Evolutionary conservation across 2,888 invertebrate species (phyloP).

Genomic region (Oscheius sp.): DNA sequence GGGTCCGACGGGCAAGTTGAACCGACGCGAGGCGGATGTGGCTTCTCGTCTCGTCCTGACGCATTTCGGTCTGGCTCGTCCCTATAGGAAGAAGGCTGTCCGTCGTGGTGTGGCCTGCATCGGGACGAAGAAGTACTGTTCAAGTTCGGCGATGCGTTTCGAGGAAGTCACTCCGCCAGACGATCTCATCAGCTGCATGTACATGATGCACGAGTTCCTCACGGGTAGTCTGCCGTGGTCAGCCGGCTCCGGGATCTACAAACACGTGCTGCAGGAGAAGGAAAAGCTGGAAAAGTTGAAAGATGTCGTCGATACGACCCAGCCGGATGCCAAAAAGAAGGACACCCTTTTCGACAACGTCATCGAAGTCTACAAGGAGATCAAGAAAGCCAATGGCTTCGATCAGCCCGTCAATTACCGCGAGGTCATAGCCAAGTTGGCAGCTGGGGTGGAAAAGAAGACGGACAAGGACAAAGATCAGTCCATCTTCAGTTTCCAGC

Average conservation of each 20-base stretch:
- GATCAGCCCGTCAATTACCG: conserved; percentile 9
- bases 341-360: background rate
- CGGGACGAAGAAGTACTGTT: conserved; percentile 3
- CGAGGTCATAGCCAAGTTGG: background rate
- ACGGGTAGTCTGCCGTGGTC: background rate
- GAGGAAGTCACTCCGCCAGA: conserved; percentile 1
- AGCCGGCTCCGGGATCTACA: background rate
- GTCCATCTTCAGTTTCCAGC: conserved; percentile 5
- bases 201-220: conserved; percentile 10
- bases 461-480: conserved; percentile 1
- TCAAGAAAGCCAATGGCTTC: background rate
- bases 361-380: background rate
- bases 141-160: background rate
- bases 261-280: background rate
- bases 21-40: background rate
- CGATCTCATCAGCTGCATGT: conserved; percentile 3
- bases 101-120: background rate
- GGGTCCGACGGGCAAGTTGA: background rate
- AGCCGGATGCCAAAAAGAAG: background rate
- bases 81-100: background rate
- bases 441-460: background rate
- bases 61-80: background rate
- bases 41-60: background rate
- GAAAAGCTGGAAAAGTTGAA: background rate
- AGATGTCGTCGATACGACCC: background rate